Conservation (phyloP, 2,888 invertebrate species). For the Neoitamus cyanurus region DNA sequence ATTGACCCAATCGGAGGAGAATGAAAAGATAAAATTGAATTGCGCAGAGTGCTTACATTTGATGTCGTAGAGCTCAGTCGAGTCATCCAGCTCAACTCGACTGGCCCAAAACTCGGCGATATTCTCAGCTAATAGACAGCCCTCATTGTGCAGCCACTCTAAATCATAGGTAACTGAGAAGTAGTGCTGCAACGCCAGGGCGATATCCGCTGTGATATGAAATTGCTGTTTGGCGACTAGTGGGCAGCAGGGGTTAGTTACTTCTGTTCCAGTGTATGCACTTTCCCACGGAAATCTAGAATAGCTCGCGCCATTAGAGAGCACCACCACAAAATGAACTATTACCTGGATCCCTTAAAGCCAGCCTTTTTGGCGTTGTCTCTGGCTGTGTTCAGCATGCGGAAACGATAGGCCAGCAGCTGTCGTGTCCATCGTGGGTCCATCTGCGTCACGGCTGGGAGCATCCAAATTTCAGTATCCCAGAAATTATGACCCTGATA, state of each 20-base stretch:
- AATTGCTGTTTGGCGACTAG: constrained; percentile 70
- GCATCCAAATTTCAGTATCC: constrained; percentile 76
- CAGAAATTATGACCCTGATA: constrained; percentile 73
- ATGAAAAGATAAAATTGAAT: background rate
- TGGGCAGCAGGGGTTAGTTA: constrained; percentile 72
- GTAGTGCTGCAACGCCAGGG: constrained; percentile 67
- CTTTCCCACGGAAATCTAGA: constrained; percentile 73
- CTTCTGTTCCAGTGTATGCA: constrained; percentile 72
- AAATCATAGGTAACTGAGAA: constrained; percentile 58
- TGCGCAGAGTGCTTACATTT: constrained; percentile 63
- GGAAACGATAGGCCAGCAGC: constrained; percentile 69
- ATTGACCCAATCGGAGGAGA: background rate
- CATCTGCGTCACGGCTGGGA: constrained; percentile 69
- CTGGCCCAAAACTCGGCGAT: constrained; percentile 73
- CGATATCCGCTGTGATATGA: constrained; percentile 71
- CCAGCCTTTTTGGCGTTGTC: constrained; percentile 68
- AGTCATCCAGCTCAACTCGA: constrained; percentile 68
- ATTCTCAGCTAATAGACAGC: constrained; percentile 70
- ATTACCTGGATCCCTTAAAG: constrained; percentile 70
- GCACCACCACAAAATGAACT: background rate
- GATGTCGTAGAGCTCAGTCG: constrained; percentile 68
- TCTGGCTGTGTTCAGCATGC: constrained; percentile 68
- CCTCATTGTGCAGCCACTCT: constrained; percentile 64
- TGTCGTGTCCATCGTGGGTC: constrained; percentile 68
- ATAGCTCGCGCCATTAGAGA: background rate